Conservation (phyloP, 2,888 invertebrate species). For the Pammene aurita region DNA sequence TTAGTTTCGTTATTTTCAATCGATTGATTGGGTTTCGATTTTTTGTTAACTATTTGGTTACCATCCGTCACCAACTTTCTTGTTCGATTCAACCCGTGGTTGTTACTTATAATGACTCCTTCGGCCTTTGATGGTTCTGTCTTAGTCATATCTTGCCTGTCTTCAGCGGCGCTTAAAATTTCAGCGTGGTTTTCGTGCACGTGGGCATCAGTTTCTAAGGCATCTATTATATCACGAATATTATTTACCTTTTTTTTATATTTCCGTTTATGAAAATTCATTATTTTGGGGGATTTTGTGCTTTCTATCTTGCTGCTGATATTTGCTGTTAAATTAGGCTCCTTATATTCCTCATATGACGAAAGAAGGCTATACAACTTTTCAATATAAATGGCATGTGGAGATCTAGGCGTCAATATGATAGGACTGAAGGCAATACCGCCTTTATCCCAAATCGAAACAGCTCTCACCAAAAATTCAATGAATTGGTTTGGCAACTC, state of each 20-base stretch:
- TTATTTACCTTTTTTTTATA: conserved; percentile 63
- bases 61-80: neutral
- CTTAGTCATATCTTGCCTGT: conserved; percentile 40
- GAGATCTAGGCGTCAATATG: conserved; percentile 61
- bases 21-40: neutral
- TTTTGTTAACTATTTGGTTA: conserved; percentile 4
- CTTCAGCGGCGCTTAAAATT: conserved; percentile 63
- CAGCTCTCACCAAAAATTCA: conserved; percentile 64
- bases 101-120: neutral
- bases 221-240: conserved; percentile 72
- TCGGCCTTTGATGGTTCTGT: neutral
- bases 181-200: conserved; percentile 48
- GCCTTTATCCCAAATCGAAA: conserved; percentile 75
- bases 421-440: conserved; percentile 70
- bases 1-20: conserved; percentile 43
- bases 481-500: conserved; percentile 60
- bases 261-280: conserved; percentile 36
- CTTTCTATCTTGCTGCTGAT: conserved; percentile 42
- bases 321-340: neutral
- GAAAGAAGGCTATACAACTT: conserved; percentile 60
- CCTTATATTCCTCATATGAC: conserved; percentile 49
- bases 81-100: neutral
- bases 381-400: conserved; percentile 59
- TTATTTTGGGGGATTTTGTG: conserved; percentile 33
- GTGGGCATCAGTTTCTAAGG: conserved; percentile 57